Base-by-base conservation (phyloP, 2,888 invertebrate genomes). In the Dermolepida albohirtum region DNA sequence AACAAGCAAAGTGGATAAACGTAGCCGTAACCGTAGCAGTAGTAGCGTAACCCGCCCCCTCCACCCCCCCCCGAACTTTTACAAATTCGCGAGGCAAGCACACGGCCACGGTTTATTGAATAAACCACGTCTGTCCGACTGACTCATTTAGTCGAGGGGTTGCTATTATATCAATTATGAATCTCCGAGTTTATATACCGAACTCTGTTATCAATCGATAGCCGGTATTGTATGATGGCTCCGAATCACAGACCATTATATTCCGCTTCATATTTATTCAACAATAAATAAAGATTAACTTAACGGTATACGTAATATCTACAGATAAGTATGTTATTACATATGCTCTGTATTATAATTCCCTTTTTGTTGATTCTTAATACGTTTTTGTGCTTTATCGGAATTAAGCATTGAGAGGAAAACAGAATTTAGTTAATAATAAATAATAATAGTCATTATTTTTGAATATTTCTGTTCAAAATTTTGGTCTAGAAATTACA, bases 101-200 rank as follows among this genome's bases (percentile, higher is more conserved):
- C 63, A 49, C 63, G 51, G 62, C 59, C 66, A 69, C 66, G 66
- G 69, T 40, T 66, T 69, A 69, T 66, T 69, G 62, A 69, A 66
- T 66, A 66, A 69, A 66, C 69, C 69, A 69, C 59, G 51, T 69
- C 76, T 77, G 78, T 76, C 77, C 77, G 76, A 78, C 79, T 80
- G 80, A 81, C 78, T 81, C 81, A 80, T 80, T n/a, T 80, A 79
- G 79, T 79, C 79, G 74, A 74, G 80, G 79, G 80, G 78, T 79
- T 77, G 76, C 76, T 75, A 75, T 76, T 77, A 76, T 79, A 80
- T 81, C 80, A 80, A 81, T 81, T 81, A 81, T 81, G 78, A 78
- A 80, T 79, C 68, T 68, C 55, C 57, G 41, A 55, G 51, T 66
- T 39, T 55, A 47, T 55, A 55, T 55, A 66, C 22, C n/a, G 17